Evolutionary conservation across 2,888 invertebrate species (phyloP).

Genomic region (Scaptomyza flava): DNA sequence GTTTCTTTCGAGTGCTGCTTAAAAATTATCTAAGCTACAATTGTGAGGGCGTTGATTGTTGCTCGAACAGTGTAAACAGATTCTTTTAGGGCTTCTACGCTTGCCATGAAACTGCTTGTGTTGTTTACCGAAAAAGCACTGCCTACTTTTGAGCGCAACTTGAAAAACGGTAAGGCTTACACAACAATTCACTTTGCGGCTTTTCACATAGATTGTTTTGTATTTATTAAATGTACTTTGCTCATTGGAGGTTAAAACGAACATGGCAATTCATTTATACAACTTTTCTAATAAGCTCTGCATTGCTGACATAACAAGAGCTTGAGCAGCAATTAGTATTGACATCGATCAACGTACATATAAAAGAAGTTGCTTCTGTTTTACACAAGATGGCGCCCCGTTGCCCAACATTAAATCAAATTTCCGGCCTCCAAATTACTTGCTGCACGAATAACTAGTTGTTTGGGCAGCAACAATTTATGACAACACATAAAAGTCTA

Average conservation of each 20-base stretch:
- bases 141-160: neutral
- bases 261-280: neutral
- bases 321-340: neutral
- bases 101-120: neutral
- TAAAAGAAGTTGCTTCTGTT: neutral
- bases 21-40: conserved; percentile 3
- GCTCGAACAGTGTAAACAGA: neutral
- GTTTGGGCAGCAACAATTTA: conserved; percentile 52
- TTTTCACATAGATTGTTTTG: neutral
- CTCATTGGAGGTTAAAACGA: neutral
- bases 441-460: conserved; percentile 39
- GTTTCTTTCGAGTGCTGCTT: neutral
- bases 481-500: conserved; percentile 52
- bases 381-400: neutral
- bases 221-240: too few relatives aligned
- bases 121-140: neutral
- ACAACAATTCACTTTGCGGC: conserved; percentile 13
- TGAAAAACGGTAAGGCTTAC: conserved; percentile 8
- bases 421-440: conserved; percentile 49
- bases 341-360: neutral
- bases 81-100: neutral
- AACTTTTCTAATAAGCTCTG: neutral
- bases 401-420: conserved; percentile 37
- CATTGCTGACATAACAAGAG: neutral
- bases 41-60: neutral